Evolutionary conservation across 1,140 invertebrate genomes (phyloP).

Genomic region (Galendromus occidentalis): DNA sequence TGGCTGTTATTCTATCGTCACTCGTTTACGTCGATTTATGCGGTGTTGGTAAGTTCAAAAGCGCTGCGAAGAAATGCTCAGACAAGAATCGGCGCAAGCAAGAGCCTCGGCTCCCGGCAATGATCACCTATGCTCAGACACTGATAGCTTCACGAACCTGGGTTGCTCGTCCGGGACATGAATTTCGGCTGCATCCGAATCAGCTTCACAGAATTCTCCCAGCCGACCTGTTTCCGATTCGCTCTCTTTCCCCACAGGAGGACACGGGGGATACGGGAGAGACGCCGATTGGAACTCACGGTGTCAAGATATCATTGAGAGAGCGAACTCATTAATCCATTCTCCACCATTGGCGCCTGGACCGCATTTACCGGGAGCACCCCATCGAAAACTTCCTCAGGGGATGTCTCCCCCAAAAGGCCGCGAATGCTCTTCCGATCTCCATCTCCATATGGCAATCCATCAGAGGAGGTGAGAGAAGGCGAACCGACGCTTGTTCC

Average conservation of each 20-base stretch:
- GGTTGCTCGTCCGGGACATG: too few species aligned
- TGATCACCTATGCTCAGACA: too few species aligned
- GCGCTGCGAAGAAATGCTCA: too few species aligned
- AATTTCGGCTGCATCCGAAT: too few species aligned
- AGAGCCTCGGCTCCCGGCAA: too few species aligned
- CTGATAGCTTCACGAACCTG: too few species aligned
- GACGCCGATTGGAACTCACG: constrained; percentile 29
- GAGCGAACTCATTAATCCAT: constrained; percentile 4
- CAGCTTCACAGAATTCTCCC: too few species aligned
- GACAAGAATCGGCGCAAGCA: too few species aligned
- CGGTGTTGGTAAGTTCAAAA: constrained; percentile 19
- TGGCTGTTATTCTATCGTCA: constrained; percentile 30
- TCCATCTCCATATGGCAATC: neutral
- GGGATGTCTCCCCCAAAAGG: neutral
- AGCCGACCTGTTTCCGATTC: too few species aligned
- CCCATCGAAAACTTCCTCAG: neutral
- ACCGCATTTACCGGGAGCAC: neutral
- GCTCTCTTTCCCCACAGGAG: constrained; percentile 20
- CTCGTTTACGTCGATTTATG: constrained; percentile 31
- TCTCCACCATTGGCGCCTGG: neutral
- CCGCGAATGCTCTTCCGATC: neutral
- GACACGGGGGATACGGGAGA: constrained; percentile 31
- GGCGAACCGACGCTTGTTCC: neutral
- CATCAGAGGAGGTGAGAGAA: neutral
- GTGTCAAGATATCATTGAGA: constrained; percentile 28